Percentiles rank a stretch among this genome's conserved stretches.
phyloP scores from a whole-genome alignment of 2,888 invertebrate species.

The Nomada ferruginata region DNA sequence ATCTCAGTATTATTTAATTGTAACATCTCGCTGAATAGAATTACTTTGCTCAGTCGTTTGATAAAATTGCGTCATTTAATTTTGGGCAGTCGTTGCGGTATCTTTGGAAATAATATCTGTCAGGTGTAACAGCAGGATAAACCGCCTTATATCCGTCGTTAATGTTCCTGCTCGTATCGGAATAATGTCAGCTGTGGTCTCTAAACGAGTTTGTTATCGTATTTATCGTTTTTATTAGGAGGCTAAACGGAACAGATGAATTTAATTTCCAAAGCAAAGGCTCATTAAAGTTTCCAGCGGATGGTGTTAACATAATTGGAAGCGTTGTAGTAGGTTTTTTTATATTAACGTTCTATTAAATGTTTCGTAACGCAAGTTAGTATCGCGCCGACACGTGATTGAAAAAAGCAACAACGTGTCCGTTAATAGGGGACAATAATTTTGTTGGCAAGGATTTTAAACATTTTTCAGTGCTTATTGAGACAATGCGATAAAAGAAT shows the following conservation, averaged over 20 bases:
- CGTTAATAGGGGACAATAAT: too few relatives aligned
- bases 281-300: background rate
- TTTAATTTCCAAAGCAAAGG: background rate
- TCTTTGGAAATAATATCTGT: background rate
- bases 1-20: background rate
- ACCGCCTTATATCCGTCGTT: background rate
- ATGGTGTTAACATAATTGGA: background rate
- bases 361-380: background rate
- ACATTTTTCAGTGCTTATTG: too few relatives aligned
- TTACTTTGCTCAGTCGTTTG: background rate
- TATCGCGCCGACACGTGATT: background rate
- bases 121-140: background rate
- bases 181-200: background rate
- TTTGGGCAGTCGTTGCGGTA: background rate
- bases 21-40: background rate
- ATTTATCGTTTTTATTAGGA: slow-evolving; percentile 18
- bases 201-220: slow-evolving; percentile 23
- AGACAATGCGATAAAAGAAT: too few relatives aligned
- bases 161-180: background rate
- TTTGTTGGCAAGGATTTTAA: too few relatives aligned
- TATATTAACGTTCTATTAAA: background rate
- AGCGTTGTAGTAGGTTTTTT: background rate
- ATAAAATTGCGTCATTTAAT: slow-evolving; percentile 5
- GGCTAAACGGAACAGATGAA: background rate
- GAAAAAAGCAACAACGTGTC: too few relatives aligned